Evolutionary conservation across 2,797 vertebrate species (phyloP), one percentile per base, ranked within the genome.

Genomic region (Chanos chanos): DNA sequence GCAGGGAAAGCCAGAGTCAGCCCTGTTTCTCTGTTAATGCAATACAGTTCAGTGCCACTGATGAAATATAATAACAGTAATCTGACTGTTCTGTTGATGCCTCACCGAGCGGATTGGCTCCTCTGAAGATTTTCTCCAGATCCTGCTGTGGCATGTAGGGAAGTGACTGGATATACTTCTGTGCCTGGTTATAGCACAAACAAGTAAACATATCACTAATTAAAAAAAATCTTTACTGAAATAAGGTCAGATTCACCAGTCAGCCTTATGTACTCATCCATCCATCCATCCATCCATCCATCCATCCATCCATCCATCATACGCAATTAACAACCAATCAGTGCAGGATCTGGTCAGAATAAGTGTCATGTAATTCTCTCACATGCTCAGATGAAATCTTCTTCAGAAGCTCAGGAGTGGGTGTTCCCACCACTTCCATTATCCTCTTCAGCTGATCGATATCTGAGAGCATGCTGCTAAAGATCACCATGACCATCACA

Each of bases 361-460:
- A n/a, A n/a, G n/a, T n/a, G n/a, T n/a, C n/a, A n/a, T n/a, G n/a
- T n/a, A n/a, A n/a, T n/a, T n/a, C n/a, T 27, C 95, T 94, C 75
- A 98, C 97, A 7, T 98, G 96, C 75, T 99, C 96, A 0, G 96
- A 99, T 49, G 96, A 97, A 64, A 98, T 98, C 80, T 99, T 99
- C 79, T 94, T 92, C 13, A 99, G 78, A 62, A 99, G 92, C 25
- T 98, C 95, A 0, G 94, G 91, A 18, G 91, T 94, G 4, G 96
- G 97, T 0, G 96, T 99, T 49, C 97, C 97, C 58, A 99, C 94
- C 70, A 99, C 89, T 81, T 99, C 96, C 96, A 99, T 98, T 87
- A 99, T 99, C 80, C 94, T 92, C 81, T 98, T 98, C 68, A 99
- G 85, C 56, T 99, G 97, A 85, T 99, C 95, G 0, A 99, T 98